These are phyloP conservation scores for Spicauda simplicius DNA, from an alignment of 2,888 invertebrate species.

Conservation along the genomic window DNA sequence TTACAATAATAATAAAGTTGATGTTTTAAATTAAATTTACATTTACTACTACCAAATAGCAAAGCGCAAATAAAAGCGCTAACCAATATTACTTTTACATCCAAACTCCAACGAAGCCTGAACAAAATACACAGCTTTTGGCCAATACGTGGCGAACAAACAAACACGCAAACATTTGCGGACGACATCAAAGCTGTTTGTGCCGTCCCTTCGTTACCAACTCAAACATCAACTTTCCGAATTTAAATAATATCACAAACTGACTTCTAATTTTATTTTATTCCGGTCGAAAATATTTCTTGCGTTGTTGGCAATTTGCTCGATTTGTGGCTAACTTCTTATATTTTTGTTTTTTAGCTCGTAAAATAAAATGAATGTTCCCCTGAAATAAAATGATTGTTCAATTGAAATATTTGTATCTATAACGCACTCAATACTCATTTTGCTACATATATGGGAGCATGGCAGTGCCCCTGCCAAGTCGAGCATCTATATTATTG, in stretches of 20 bases:
- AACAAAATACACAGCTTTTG: not conserved
- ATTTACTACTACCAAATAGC: too few species aligned
- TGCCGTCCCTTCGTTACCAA: conserved; percentile 24
- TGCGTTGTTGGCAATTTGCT: not conserved
- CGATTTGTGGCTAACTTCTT: not conserved
- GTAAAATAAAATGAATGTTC: not conserved
- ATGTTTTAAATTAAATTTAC: too few species aligned
- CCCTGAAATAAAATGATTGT: too few species aligned
- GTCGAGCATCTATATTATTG: too few species aligned
- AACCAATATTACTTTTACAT: too few species aligned
- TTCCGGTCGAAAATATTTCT: not conserved
- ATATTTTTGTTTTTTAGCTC: not conserved
- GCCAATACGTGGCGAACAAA: conserved; percentile 3
- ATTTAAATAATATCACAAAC: conserved; percentile 26
- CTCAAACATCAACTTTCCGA: conserved; percentile 25
- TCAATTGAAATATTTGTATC: too few species aligned
- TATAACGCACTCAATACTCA: too few species aligned
- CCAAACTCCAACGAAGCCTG: not conserved
- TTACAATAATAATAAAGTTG: too few species aligned
- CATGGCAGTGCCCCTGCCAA: too few species aligned
- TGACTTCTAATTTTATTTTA: conserved; percentile 11
- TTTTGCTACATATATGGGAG: too few species aligned
- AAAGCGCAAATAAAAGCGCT: too few species aligned
- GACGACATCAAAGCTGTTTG: conserved; percentile 16
- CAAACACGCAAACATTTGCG: conserved; percentile 17